Base-by-base conservation (phyloP, 1,140 invertebrate species). In the Oscheius sp. region DNA sequence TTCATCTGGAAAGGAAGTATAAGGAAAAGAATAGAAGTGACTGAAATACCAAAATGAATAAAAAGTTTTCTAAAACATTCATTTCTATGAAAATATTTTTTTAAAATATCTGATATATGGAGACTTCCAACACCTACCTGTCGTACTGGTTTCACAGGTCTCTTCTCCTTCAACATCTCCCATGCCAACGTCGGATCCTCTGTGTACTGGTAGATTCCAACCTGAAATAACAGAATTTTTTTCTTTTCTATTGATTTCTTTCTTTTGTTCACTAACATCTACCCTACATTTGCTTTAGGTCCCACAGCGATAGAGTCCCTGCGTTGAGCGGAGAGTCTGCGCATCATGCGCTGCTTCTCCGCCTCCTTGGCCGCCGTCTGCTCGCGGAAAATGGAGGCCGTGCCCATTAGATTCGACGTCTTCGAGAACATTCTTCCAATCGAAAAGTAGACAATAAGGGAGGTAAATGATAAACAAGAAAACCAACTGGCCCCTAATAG, bases 151-250 rank as follows among this genome's bases (percentile, higher is more conserved):
- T 73, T 78, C 3, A 78, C 76, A 23, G 76, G 76, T 73, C 75
- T 59, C 31, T 77, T 78, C 64, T 66, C 70, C 52, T 77, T 77
- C 10, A 78, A 55, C 76, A 78, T 78, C 35, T 78, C 76, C 76
- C 76, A 78, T 32, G 76, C 76, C 0, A 78, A 26, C 28, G 76
- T 77, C 15, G 76, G 76, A 73, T 78, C 76, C 26, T 67, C 42
- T n/a, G 75, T 77, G 63, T 78, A 78, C 52, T 78, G 76, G 65
- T 78, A 75, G 15, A 68, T 26, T 15, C 31, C 26, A n/a, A 77
- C 63, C 76, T 77, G 52, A 46, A 77, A 77, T 63, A 34, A 63
- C 38, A 10, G 38, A 42, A 42, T 42, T 42, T 42, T n/a, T n/a
- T n/a, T n/a, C n/a, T n/a, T n/a, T n/a, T n/a, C n/a, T n/a, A n/a